Conservation (phyloP, 2,888 invertebrate genomes). For the Alentia gelatinosa region DNA sequence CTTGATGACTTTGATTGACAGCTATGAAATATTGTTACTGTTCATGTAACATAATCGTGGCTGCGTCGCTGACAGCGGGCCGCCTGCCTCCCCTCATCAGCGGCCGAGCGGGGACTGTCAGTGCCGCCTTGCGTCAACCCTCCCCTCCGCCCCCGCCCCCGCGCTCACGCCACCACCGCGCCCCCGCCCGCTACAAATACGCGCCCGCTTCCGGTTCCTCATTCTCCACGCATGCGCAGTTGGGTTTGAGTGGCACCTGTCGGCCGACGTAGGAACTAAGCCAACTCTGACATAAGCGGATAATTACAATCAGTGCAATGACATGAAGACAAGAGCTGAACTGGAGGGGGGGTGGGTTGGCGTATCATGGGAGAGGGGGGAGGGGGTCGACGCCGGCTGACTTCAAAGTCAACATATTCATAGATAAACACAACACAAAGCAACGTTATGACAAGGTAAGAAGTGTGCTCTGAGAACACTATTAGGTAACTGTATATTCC, state of each 20-base stretch:
- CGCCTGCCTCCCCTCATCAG: neutral
- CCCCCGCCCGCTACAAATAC: neutral
- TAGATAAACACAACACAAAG: neutral
- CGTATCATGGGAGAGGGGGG: too few relatives aligned
- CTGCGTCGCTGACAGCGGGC: slow-evolving; percentile 11
- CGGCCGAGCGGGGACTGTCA: slow-evolving; percentile 5
- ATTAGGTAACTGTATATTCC: neutral
- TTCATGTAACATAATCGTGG: slow-evolving; percentile 45
- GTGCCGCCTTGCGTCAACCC: neutral
- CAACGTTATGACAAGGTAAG: neutral
- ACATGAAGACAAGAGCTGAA: neutral
- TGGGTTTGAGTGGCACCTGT: slow-evolving; percentile 31
- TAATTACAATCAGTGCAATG: neutral
- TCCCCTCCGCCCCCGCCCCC: neutral
- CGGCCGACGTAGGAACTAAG: neutral
- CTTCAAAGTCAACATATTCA: neutral
- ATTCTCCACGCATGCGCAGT: slow-evolving; percentile 6
- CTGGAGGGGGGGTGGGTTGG: too few relatives aligned
- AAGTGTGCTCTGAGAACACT: too few relatives aligned
- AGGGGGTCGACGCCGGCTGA: too few relatives aligned
- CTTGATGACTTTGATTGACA: slow-evolving; percentile 50
- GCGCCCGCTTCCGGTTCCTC: slow-evolving; percentile 1
- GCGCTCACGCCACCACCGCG: neutral
- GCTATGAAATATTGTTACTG: slow-evolving; percentile 51
- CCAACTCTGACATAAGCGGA: slow-evolving; percentile 10